Base-by-base conservation (phyloP, 2,888 invertebrate species). In the Ornithoptera alexandrae region DNA sequence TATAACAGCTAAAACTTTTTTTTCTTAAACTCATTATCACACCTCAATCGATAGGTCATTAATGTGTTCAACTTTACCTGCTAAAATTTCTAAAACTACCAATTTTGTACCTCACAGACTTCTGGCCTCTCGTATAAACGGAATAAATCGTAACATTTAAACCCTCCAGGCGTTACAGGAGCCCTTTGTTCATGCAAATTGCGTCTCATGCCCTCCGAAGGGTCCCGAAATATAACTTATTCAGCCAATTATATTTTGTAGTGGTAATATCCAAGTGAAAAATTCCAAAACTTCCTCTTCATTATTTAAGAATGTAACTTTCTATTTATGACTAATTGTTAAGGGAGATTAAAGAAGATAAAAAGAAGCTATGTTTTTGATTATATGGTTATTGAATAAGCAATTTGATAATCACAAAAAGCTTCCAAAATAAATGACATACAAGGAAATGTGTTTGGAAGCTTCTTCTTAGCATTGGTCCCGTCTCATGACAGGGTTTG, bases 101-200 rank as follows among this genome's bases (percentile, higher is more conserved):
- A 53, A 53, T 53, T 58, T 22, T 22, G n/a, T 58, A n/a, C 12
- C 57, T 58, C 24, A 58, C n/a, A 10, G 57, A 22, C 22, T 12
- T n/a, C 24, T 58, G 7, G 15, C 57, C 53, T n/a, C 53, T 53
- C 53, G 53, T 53, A 36, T 24, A 57, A 57, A 59, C 46, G 46
- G 58, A 42, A 65, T 59, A 58, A 65, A 65, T 59, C 22, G 58
- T 59, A 18, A 59, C 58, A 65, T 24, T 65, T 18, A 17, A 59
- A 59, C 58, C 58, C 46, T 59, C 42, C 58, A 24, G 24, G 58
- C 65, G 58, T 59, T 57, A 58, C 42, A 65, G n/a, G 58, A 58
- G 42, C 57, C 68, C 62, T 63, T 63, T 67, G 62, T 62, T 63
- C 68, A 59, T 42, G 62, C 20, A 68, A 67, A 67, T 68, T 63